A percentile compares a stretch with the other conserved stretches of the same genome.
Evolutionary conservation across 2,888 invertebrate genomes (phyloP).

Genomic region (Apotomis turbidana): DNA sequence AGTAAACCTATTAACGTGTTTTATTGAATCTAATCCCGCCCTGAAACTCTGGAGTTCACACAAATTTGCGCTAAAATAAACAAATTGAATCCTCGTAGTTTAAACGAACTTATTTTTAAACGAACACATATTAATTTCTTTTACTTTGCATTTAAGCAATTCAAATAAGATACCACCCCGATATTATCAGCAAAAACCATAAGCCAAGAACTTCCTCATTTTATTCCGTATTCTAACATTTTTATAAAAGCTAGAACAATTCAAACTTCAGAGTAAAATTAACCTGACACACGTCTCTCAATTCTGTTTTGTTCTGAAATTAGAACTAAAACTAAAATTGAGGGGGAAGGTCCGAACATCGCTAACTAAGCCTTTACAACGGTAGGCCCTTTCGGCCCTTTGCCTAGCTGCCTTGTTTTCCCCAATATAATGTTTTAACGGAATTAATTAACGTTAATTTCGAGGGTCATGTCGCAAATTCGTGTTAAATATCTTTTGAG

Average conservation of each 20-base stretch:
- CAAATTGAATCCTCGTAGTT: too few species aligned
- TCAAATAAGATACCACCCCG: too few species aligned
- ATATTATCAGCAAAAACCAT: too few species aligned
- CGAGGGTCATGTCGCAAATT: conserved; percentile 17
- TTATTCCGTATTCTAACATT: too few species aligned
- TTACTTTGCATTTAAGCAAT: too few species aligned
- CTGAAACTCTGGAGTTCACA: too few species aligned
- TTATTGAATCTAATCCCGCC: too few species aligned
- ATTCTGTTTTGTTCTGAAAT: background rate
- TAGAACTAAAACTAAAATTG: conserved; percentile 23
- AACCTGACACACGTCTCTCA: background rate
- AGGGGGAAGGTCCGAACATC: conserved; percentile 9
- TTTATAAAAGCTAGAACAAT: background rate
- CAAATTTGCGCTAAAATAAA: too few species aligned
- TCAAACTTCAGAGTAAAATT: background rate
- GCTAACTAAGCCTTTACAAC: conserved; percentile 17
- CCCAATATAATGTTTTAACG: conserved; percentile 18
- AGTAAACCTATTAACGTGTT: too few species aligned
- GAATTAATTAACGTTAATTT: conserved; percentile 25
- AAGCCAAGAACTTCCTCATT: too few species aligned
- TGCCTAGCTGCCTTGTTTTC: conserved; percentile 23
- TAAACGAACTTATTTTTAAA: too few species aligned
- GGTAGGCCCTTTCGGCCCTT: conserved; percentile 11
- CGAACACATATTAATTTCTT: too few species aligned
- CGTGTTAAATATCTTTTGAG: background rate